These are phyloP conservation scores for Nansenia antarctica DNA, from an alignment of 2,113 vertebrate genomes.

Conservation along the genomic window DNA sequence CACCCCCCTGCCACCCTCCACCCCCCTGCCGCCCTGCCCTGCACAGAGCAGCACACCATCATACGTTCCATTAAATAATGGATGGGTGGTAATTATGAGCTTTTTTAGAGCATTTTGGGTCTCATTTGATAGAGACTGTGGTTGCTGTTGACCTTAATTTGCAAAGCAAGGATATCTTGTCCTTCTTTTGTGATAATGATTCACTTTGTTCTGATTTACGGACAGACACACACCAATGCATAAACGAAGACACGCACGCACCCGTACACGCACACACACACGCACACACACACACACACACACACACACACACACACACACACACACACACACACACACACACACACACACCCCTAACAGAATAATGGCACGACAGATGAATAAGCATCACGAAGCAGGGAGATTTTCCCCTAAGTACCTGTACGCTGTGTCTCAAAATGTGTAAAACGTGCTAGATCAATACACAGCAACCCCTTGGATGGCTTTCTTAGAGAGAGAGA, in stretches of 20 bases:
- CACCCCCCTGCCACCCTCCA: too few species aligned
- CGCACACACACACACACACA: too few species aligned
- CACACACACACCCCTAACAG: slow-evolving; percentile 16
- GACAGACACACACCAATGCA: not conserved
- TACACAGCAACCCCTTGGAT: not conserved
- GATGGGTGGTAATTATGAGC: not conserved
- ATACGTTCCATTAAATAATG: not conserved
- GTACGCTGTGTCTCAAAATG: too few species aligned
- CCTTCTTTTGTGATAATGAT: not conserved
- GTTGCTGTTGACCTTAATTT: slow-evolving; percentile 1
- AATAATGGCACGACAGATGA: too few species aligned
- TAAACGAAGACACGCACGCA: too few species aligned
- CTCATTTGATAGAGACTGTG: not conserved
- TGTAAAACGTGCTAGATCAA: too few species aligned
- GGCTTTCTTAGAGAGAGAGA: not conserved
- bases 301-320: too few species aligned
- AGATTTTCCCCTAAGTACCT: too few species aligned
- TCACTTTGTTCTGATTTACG: not conserved
- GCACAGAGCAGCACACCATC: not conserved
- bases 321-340: too few species aligned
- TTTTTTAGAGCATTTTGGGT: not conserved
- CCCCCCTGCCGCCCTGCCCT: not conserved
- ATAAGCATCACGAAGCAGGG: too few species aligned
- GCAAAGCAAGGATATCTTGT: not conserved
- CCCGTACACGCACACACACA: too few species aligned